These are phyloP conservation scores for Drosophila pruinosa DNA, from an alignment of 1,140 invertebrate species.

Conservation along the genomic window DNA sequence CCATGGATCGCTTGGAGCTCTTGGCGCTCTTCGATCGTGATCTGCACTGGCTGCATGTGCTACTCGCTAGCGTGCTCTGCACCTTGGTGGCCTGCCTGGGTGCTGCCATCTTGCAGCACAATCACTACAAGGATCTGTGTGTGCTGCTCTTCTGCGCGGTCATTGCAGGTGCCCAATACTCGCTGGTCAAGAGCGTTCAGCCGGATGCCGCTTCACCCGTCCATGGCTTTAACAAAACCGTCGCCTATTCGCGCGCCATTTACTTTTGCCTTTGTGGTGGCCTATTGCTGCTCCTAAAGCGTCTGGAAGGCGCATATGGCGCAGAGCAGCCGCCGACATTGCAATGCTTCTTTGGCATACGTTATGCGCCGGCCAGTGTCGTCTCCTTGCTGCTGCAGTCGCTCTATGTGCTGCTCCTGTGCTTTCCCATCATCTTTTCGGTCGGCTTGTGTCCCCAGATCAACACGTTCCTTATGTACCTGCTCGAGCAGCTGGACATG, in stretches of 20 bases:
- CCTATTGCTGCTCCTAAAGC: slow-evolving; percentile 65
- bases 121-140: slow-evolving; percentile 95
- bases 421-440: slow-evolving; percentile 96
- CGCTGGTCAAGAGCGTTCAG: slow-evolving; percentile 98
- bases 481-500: slow-evolving; percentile 98
- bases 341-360: slow-evolving; percentile 88
- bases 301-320: slow-evolving; percentile 67
- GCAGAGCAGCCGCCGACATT: slow-evolving; percentile 30
- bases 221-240: slow-evolving; percentile 98
- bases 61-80: slow-evolving; percentile 92
- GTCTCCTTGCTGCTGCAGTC: slow-evolving; percentile 89
- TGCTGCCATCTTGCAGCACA: slow-evolving; percentile 90
- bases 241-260: slow-evolving; percentile 96
- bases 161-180: slow-evolving; percentile 98
- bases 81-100: slow-evolving; percentile 94
- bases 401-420: slow-evolving; percentile 91
- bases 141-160: slow-evolving; percentile 98
- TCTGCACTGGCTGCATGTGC: slow-evolving; percentile 92
- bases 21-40: slow-evolving; percentile 97
- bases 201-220: slow-evolving; percentile 99
- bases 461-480: slow-evolving; percentile 97
- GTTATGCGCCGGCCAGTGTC: slow-evolving; percentile 87
- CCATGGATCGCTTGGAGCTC: slow-evolving; percentile 95
- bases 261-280: slow-evolving; percentile 96
- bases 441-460: slow-evolving; percentile 98